Conservation (phyloP, 64 coral and sea anemone genomes). For the Stichodactyla mertensii region DNA sequence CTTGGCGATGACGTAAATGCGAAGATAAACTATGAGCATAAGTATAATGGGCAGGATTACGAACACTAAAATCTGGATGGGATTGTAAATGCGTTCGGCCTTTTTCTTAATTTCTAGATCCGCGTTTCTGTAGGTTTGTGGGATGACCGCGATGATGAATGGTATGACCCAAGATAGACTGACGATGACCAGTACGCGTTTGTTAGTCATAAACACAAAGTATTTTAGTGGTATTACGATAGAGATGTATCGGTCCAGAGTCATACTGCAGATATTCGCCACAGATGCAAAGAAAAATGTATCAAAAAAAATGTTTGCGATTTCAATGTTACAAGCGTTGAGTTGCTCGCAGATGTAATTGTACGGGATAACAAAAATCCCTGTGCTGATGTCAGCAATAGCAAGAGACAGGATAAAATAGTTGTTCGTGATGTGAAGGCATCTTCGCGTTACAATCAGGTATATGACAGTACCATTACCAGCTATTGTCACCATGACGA, state of each 20-base stretch:
- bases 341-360: slow-evolving; percentile 2
- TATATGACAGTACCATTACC: slow-evolving; percentile 49
- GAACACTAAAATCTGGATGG: slow-evolving; percentile 11
- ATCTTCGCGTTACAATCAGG: slow-evolving; percentile 22
- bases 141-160: neutral
- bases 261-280: slow-evolving; percentile 31
- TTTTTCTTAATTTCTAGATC: neutral
- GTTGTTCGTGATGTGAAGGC: slow-evolving; percentile 27
- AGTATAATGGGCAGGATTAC: slow-evolving; percentile 16
- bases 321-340: neutral
- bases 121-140: neutral
- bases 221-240: slow-evolving; percentile 45
- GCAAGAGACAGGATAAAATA: slow-evolving; percentile 46
- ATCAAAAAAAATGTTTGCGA: neutral
- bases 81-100: neutral
- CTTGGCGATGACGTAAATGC: neutral
- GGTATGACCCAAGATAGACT: slow-evolving; percentile 25
- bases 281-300: slow-evolving; percentile 31
- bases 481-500: slow-evolving; percentile 23
- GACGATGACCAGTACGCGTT: neutral
- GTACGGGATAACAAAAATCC: slow-evolving; percentile 1
- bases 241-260: slow-evolving; percentile 44
- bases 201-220: slow-evolving; percentile 7
- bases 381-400: slow-evolving; percentile 33
- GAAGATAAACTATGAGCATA: neutral